A percentile compares a stretch with the other conserved stretches of the same genome.
These are phyloP conservation scores for Serranus cabrilla DNA, from an alignment of 2,797 vertebrate species.

Conservation along the genomic window DNA sequence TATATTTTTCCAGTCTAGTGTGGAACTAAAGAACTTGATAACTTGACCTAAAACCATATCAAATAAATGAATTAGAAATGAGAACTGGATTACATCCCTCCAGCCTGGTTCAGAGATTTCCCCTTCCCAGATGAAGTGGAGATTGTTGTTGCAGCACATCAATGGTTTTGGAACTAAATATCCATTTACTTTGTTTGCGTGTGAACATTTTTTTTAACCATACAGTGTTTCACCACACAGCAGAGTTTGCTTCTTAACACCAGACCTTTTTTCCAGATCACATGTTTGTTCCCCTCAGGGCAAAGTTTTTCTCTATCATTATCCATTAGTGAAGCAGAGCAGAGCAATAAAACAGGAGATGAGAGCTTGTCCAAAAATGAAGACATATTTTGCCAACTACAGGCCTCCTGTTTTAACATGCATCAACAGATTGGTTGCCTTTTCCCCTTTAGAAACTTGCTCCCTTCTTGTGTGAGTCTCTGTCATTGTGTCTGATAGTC, in stretches of 20 bases:
- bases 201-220: neutral
- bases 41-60: neutral
- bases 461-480: neutral
- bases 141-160: neutral
- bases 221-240: neutral
- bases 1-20: neutral
- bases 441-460: neutral
- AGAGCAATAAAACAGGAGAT: neutral
- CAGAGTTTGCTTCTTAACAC: neutral
- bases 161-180: neutral
- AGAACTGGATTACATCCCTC: neutral
- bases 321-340: neutral
- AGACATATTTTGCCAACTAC: neutral
- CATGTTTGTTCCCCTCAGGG: neutral
- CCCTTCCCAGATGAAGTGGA: neutral
- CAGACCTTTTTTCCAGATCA: neutral
- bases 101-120: neutral
- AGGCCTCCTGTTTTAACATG: neutral
- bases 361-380: neutral
- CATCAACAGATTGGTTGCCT: neutral
- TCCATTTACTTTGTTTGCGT: neutral
- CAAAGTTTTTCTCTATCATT: neutral
- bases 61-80: neutral
- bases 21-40: neutral
- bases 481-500: constrained; percentile 2